phyloP scores from a whole-genome alignment of 2,113 vertebrate genomes.

The Bucco capensis region DNA sequence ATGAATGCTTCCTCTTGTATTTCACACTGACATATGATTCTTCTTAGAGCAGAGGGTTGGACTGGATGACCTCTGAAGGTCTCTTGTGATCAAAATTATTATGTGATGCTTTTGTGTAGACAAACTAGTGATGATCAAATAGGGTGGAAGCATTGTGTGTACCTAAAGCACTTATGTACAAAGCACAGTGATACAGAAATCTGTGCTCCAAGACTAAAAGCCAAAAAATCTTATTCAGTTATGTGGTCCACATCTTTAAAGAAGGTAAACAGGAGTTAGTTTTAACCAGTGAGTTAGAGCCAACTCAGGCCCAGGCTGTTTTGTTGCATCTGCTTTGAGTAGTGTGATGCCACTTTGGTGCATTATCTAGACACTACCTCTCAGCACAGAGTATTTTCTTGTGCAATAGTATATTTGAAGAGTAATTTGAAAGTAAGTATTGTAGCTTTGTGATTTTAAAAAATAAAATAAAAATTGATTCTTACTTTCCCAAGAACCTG shows the following conservation, averaged over 20 bases:
- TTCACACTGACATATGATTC: background rate
- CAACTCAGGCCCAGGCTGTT: background rate
- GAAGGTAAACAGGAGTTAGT: background rate
- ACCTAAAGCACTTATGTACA: background rate
- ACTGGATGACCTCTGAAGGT: background rate
- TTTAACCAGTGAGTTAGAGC: background rate
- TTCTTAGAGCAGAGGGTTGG: background rate
- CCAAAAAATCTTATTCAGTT: background rate
- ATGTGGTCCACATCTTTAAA: background rate
- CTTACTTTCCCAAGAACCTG: background rate
- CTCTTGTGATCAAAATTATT: background rate
- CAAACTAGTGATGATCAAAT: background rate
- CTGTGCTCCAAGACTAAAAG: background rate
- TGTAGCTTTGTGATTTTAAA: background rate
- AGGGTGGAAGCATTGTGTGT: background rate
- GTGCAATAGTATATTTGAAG: background rate
- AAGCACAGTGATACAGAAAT: background rate
- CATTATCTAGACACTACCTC: background rate
- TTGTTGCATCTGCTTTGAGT: background rate
- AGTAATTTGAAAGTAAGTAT: background rate
- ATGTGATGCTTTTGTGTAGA: background rate
- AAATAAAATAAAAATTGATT: background rate
- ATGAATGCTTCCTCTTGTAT: background rate
- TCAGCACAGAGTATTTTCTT: background rate
- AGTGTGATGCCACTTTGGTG: background rate